Base-by-base conservation (phyloP, 1,140 invertebrate species). In the Saccostrea cuccullata region DNA sequence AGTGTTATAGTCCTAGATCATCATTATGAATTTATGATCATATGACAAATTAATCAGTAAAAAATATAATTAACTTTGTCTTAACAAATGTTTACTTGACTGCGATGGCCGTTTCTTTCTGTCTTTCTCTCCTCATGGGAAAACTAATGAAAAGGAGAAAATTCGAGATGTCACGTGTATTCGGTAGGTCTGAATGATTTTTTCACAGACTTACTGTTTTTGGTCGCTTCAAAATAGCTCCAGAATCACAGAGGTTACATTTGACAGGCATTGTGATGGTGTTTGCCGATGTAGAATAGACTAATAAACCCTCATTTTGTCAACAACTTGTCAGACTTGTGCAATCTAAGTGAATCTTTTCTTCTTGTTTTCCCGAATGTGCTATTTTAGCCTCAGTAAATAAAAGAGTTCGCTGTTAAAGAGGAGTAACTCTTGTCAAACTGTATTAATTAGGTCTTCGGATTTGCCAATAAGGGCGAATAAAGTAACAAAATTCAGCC, bases 181-280 rank as follows among this genome's bases (percentile, higher is more conserved):
- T 13, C 30, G 20, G 47, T 26, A 26, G n/a, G 26, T 60, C 8
- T n/a, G 40, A 82, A 85, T 2, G 60, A 60, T 12, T 55, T 55
- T 77, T 55, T 30, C 47, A 56, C n/a, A 55, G n/a, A 70, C 20
- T 88, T 90, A 91, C 90, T 77, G 90, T 91, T 86, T 91, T 91
- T 8, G 90, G 90, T 70, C 90, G 83, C 67, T 91, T 91, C 15
- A 91, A 60, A 40, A 90, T 91, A 26, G 90, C 90, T 47, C 70
- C 55, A 36, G 60, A 87, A 40, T 82, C 87, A 86, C 90, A 91
- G 56, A 91, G 86, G 60, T 73, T 86, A 58, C 90, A 91, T 30
- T 83, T 82, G 23, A 90, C 64, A n/a, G 90, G 89, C 90, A 91
- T 91, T 82, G 13, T 84, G 70, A 15, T 36, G 20, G 70, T 77